Base-by-base conservation (phyloP, 2,888 invertebrate species). In the Habroteleia sp. region DNA sequence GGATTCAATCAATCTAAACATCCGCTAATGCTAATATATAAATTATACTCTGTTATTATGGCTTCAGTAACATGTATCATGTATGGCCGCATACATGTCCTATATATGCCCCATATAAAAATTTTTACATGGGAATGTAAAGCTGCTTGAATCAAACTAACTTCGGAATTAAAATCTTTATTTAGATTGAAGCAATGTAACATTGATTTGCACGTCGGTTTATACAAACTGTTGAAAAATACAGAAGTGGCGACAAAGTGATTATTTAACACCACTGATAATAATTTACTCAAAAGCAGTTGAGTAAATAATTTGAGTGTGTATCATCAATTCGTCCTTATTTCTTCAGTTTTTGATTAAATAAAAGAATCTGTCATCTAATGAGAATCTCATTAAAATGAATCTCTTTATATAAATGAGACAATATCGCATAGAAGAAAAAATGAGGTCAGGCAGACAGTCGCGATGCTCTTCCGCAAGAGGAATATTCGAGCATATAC, bases 401-500 rank as follows among this genome's bases (percentile, higher is more conserved):
- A 66, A 62, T 76, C 75, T 76, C 50, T 71, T 68, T 68, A 66
- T 62, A 66, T 50, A 66, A 76, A 62, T 66, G 62, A 31, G 29
- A 46, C 58, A 68, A 54, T 74, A 69, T 69, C 69, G 58, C 58
- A 37, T 37, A 42, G 56, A 44, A 74, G 68, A 68, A 71, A 71
- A 50, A 77, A 79, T 74, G 72, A 78, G 79, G 78, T 77, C 73
- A 74, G 56, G 44, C 54, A 58, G 37, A 37, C 42, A 56, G 56
- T 62, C 56, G 58, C 50, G 58, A 50, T 58, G 56, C 48, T 20
- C 23, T 42, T 58, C 50, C 42, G 46, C 58, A 31, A 72, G 71
- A 69, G 46, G 62, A 62, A 71, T 73, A 69, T 79, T 75, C 79
- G 52, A 76, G 74, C 74, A 76, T 77, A 78, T 81, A n/a, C n/a